Evolutionary conservation across 2,888 invertebrate genomes (phyloP).

Genomic region (Oligia strigilis): DNA sequence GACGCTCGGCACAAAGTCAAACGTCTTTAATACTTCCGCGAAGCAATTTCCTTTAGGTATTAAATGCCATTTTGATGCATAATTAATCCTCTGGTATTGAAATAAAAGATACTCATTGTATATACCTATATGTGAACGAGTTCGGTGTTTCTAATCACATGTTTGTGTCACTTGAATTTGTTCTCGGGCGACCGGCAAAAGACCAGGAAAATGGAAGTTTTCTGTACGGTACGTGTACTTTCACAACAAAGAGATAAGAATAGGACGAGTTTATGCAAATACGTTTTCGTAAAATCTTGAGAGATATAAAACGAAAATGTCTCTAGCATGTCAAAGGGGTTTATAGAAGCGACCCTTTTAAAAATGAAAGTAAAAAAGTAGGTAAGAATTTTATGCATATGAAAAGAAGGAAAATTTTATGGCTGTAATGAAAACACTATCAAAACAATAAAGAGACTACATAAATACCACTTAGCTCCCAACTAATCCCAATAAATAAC

Average conservation of each 20-base stretch:
- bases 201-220: slow-evolving; percentile 71
- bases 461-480: slow-evolving; percentile 51
- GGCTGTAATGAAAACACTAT: slow-evolving; percentile 3
- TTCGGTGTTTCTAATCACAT: slow-evolving; percentile 48
- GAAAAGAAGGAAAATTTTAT: background rate
- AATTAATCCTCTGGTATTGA: slow-evolving; percentile 76
- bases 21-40: slow-evolving; percentile 81
- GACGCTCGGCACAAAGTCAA: slow-evolving; percentile 79
- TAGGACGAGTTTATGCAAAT: slow-evolving; percentile 74
- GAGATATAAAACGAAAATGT: slow-evolving; percentile 63
- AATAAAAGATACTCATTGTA: slow-evolving; percentile 65
- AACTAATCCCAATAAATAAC: slow-evolving; percentile 74
- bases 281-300: slow-evolving; percentile 68
- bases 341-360: slow-evolving; percentile 37
- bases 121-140: slow-evolving; percentile 37
- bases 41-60: slow-evolving; percentile 79
- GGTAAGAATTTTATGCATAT: slow-evolving; percentile 3
- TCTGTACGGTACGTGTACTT: slow-evolving; percentile 67
- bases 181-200: slow-evolving; percentile 69
- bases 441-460: slow-evolving; percentile 30
- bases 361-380: slow-evolving; percentile 30
- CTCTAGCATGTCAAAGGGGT: slow-evolving; percentile 48
- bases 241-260: slow-evolving; percentile 75
- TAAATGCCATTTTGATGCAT: slow-evolving; percentile 81
- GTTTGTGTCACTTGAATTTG: slow-evolving; percentile 65